Evolutionary conservation across 2,113 vertebrate species (phyloP).

Genomic region (Tetrax tetrax): DNA sequence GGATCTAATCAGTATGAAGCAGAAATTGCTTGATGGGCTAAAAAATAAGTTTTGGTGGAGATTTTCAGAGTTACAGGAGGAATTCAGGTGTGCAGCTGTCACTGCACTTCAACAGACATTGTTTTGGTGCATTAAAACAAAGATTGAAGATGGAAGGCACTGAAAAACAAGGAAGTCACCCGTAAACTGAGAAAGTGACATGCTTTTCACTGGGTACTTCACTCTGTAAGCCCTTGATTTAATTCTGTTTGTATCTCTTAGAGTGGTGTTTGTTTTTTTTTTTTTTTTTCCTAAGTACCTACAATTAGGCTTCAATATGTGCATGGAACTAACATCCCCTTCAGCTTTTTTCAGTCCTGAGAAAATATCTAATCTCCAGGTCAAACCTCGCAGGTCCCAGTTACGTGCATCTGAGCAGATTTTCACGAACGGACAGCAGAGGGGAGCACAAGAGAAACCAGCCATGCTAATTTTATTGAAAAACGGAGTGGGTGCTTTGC

Average conservation of each 20-base stretch:
- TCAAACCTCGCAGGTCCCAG: background rate
- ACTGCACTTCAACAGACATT: background rate
- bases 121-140: background rate
- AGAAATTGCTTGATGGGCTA: background rate
- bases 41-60: background rate
- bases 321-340: background rate
- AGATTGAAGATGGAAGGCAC: background rate
- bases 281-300: background rate
- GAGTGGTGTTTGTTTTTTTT: too few species aligned
- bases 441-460: background rate
- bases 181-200: background rate
- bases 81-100: background rate
- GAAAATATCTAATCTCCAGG: background rate
- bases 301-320: background rate
- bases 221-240: background rate
- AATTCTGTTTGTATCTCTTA: background rate
- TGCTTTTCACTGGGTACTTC: background rate
- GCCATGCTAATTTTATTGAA: fast-evolving
- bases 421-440: fast-evolving
- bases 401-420: background rate
- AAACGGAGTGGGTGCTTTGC: background rate
- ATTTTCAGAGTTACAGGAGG: background rate
- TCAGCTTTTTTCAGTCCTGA: background rate
- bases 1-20: background rate
- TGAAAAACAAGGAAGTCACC: background rate